These are phyloP conservation scores for Zaprionus kolodkinae DNA, from an alignment of 1,140 invertebrate species.

Conservation along the genomic window DNA sequence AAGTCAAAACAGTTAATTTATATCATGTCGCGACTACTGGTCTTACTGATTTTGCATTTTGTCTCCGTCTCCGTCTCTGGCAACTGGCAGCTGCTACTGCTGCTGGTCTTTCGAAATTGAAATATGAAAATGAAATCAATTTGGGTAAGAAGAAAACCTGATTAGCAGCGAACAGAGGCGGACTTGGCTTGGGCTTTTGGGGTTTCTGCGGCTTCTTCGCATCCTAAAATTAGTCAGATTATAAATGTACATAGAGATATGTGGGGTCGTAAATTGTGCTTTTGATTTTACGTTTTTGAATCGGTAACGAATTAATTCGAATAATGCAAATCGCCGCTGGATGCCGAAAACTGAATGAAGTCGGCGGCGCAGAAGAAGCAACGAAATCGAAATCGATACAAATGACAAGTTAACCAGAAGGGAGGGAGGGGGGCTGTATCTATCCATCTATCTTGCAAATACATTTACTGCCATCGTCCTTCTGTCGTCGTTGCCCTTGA, in stretches of 20 bases:
- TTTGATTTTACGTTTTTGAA: conserved; percentile 49
- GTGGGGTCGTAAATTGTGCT: conserved; percentile 68
- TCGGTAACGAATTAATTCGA: conserved; percentile 56
- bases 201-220: conserved; percentile 24
- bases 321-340: conserved; percentile 43
- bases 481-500: not conserved
- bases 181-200: conserved; percentile 34
- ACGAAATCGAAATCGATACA: conserved; percentile 46
- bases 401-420: not conserved
- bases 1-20: conserved; percentile 84
- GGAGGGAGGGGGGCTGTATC: too few species aligned
- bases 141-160: conserved; percentile 64
- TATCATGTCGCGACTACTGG: conserved; percentile 84
- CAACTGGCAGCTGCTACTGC: conserved; percentile 25
- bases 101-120: conserved; percentile 71
- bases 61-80: conserved; percentile 20
- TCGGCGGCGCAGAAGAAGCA: not conserved
- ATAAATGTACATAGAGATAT: conserved; percentile 70
- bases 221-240: conserved; percentile 73
- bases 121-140: conserved; percentile 84
- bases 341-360: conserved; percentile 59
- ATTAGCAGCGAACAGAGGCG: conserved; percentile 62
- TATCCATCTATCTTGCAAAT: not conserved
- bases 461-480: conserved; percentile 20
- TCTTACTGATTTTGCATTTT: conserved; percentile 84